phyloP scores from a whole-genome alignment of 2,797 vertebrate species.

The Melanitta fusca region DNA sequence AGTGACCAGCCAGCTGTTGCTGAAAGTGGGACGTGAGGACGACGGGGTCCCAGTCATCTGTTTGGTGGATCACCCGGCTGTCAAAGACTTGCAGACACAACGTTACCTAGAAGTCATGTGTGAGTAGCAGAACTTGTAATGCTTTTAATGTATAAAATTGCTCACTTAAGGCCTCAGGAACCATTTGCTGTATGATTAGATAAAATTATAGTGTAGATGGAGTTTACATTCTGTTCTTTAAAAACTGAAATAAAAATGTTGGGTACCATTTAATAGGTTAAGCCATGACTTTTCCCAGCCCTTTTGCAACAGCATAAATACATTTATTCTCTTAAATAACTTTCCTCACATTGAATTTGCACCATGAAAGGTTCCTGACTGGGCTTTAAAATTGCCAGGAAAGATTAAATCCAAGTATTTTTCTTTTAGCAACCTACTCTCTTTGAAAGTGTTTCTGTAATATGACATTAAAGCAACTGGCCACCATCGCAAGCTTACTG shows the following conservation, averaged over 20 bases:
- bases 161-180: not conserved
- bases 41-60: slow-evolving; percentile 95
- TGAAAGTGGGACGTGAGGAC: slow-evolving; percentile 93
- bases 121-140: slow-evolving; percentile 81
- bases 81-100: slow-evolving; percentile 93
- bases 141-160: rapidly evolving
- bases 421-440: not conserved
- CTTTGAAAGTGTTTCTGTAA: not conserved
- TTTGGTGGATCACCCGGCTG: slow-evolving; percentile 95
- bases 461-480: not conserved
- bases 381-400: not conserved
- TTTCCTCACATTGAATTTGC: not conserved
- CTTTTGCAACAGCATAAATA: not conserved
- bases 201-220: rapidly evolving
- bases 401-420: not conserved
- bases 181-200: rapidly evolving
- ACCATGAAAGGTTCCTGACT: not conserved
- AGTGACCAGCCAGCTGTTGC: slow-evolving; percentile 90
- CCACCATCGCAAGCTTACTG: rapidly evolving
- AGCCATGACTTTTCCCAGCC: not conserved
- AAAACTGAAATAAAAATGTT: not conserved
- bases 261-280: not conserved
- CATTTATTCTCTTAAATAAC: not conserved
- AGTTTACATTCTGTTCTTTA: not conserved
- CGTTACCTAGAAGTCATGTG: slow-evolving; percentile 95